Evolutionary conservation across 2,113 vertebrate genomes (phyloP).

Genomic region (Herpailurus yagouaroundi): DNA sequence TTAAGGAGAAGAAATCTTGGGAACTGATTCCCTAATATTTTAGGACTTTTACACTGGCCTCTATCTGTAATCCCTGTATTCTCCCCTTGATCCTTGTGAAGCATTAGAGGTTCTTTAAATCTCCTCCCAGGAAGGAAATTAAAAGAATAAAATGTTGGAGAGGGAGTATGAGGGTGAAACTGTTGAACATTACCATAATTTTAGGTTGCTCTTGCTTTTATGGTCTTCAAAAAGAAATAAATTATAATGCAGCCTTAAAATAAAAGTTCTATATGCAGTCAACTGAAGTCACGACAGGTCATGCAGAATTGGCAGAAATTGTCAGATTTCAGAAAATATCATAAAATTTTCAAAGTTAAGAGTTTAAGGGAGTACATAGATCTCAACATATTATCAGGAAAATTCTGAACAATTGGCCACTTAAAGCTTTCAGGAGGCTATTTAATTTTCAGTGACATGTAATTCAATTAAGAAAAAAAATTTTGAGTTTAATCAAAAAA

Average conservation of each 20-base stretch:
- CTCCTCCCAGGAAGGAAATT: constrained; percentile 26
- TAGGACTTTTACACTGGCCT: not conserved
- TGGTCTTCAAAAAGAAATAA: constrained; percentile 30
- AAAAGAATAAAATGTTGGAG: not conserved
- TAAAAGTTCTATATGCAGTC: not conserved
- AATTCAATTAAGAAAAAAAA: constrained; percentile 29
- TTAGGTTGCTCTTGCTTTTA: not conserved
- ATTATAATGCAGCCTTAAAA: not conserved
- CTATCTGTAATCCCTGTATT: not conserved
- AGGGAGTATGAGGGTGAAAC: not conserved
- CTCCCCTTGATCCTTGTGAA: constrained; percentile 20
- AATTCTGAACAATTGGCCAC: not conserved
- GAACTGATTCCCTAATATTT: not conserved
- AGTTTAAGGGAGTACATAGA: not conserved
- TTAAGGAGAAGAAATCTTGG: not conserved
- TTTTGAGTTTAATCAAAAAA: constrained; percentile 17
- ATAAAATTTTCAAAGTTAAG: not conserved
- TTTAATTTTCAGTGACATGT: not conserved
- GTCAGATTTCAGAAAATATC: not conserved
- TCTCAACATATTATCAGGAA: not conserved
- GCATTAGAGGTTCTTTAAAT: not conserved
- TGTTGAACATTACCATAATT: constrained; percentile 24
- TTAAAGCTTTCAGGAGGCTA: not conserved
- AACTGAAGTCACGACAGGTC: not conserved
- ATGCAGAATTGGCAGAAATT: not conserved